Percentiles rank a stretch among this genome's conserved stretches.
phyloP scores from a whole-genome alignment of 2,797 vertebrate genomes.

The Graptemys geographica region DNA sequence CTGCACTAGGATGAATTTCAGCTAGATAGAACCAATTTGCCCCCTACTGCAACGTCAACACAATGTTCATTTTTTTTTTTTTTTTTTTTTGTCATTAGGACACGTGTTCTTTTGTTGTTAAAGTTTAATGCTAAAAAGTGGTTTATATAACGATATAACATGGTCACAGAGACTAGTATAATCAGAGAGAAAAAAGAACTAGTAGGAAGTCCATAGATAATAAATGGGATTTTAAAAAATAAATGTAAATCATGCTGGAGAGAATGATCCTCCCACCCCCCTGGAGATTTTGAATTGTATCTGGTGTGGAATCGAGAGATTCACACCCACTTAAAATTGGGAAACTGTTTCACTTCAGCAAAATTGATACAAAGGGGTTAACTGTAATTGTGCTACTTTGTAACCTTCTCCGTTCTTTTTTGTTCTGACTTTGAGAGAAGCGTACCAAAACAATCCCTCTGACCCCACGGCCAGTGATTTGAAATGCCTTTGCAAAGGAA shows the following conservation, averaged over 20 bases:
- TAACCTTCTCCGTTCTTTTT: neutral
- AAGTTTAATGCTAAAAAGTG: neutral
- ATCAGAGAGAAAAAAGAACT: fast-evolving
- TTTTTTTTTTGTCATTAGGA: neutral
- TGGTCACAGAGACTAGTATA: neutral
- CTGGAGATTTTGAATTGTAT: neutral
- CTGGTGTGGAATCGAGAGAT: neutral
- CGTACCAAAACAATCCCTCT: neutral
- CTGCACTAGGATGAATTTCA: neutral
- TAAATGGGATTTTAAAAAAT: neutral
- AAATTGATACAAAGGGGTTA: fast-evolving
- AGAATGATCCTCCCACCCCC: neutral
- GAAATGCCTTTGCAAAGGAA: constrained; percentile 73
- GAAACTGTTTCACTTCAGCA: neutral
- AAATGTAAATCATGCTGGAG: fast-evolving
- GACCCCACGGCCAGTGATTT: constrained; percentile 46
- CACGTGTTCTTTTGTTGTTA: neutral
- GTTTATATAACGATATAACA: neutral
- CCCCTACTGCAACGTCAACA: neutral
- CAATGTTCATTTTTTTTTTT: neutral
- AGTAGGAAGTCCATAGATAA: fast-evolving
- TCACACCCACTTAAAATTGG: fast-evolving
- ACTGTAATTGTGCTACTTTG: neutral
- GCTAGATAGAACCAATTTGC: neutral
- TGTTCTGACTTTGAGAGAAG: neutral